Conservation (phyloP, 1,140 invertebrate genomes). For the Acromyrmex charruanus region DNA sequence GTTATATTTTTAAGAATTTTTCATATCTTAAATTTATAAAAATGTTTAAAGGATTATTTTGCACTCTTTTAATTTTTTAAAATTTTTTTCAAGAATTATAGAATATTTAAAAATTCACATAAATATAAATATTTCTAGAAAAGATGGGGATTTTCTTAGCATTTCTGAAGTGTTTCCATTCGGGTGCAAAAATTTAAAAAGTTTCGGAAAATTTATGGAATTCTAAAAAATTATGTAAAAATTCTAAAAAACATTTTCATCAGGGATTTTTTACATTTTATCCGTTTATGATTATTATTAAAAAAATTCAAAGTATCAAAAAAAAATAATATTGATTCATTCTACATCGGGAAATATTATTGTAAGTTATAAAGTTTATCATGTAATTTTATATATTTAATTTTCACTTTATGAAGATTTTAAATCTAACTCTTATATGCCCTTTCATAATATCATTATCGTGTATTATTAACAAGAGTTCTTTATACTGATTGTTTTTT, state of each 20-base stretch:
- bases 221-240: neutral
- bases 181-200: neutral
- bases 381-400: too few species aligned
- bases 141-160: neutral
- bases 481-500: too few species aligned
- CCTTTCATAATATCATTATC: too few species aligned
- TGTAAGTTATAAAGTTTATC: too few species aligned
- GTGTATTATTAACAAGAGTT: too few species aligned
- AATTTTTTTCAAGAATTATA: neutral
- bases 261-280: neutral
- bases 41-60: neutral
- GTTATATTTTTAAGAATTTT: slow-evolving; percentile 3
- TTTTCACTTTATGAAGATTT: too few species aligned
- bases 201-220: neutral
- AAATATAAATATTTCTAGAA: neutral
- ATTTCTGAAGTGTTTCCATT: neutral
- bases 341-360: too few species aligned
- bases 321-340: too few species aligned
- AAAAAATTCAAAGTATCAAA: neutral
- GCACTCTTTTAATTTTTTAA: neutral
- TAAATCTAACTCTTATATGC: too few species aligned
- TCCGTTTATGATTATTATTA: neutral
- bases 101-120: neutral
- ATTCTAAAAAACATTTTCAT: neutral
- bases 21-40: neutral